These are phyloP conservation scores for Goniozus legneri DNA, from an alignment of 1,140 invertebrate species.

Conservation along the genomic window DNA sequence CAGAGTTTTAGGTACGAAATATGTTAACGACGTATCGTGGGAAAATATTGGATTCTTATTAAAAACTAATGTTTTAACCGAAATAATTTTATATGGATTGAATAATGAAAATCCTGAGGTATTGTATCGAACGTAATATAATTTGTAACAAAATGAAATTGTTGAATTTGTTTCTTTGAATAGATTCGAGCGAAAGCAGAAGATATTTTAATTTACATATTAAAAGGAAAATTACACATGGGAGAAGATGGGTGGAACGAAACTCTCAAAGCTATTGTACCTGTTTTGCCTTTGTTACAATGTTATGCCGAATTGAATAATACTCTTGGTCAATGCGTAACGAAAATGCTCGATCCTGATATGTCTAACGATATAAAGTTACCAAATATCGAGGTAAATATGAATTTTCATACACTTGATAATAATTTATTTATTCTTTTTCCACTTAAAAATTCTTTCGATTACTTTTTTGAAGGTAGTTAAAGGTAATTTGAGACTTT, in stretches of 20 bases:
- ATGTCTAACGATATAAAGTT: constrained; percentile 56
- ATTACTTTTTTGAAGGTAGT: constrained; percentile 37
- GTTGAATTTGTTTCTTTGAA: constrained; percentile 16
- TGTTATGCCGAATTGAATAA: constrained; percentile 46
- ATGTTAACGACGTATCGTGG: constrained; percentile 38
- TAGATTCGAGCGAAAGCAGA: constrained; percentile 58
- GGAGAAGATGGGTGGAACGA: constrained; percentile 59
- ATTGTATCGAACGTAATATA: constrained; percentile 9
- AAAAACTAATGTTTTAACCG: constrained; percentile 57
- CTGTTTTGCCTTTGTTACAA: constrained; percentile 56
- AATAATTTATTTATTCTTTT: constrained; percentile 1
- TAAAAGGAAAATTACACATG: constrained; percentile 61
- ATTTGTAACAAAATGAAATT: constrained; percentile 2
- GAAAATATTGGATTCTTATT: constrained; percentile 54
- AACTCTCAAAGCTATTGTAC: constrained; percentile 56
- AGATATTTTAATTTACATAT: constrained; percentile 60
- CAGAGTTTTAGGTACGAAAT: constrained; percentile 43
- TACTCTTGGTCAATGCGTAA: constrained; percentile 56
- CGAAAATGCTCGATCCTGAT: constrained; percentile 63
- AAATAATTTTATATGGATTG: constrained; percentile 63
- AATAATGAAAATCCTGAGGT: constrained; percentile 48
- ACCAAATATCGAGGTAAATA: constrained; percentile 51
- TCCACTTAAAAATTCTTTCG: background rate
- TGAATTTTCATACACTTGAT: background rate
- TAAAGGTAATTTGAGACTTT: constrained; percentile 53